These are phyloP conservation scores for Leptodactylus fallax DNA, from an alignment of 2,797 vertebrate genomes.

Conservation along the genomic window DNA sequence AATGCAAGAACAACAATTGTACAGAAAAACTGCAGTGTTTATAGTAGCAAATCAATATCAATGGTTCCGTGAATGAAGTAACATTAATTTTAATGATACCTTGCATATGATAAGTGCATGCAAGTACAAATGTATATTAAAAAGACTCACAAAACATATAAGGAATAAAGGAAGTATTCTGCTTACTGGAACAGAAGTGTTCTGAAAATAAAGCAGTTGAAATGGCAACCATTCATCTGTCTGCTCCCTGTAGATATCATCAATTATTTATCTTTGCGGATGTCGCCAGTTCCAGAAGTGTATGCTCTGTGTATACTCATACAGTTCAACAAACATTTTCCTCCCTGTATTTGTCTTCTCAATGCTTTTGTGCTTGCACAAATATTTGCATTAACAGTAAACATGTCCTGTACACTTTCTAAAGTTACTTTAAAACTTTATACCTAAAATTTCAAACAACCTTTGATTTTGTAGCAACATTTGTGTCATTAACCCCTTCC, in stretches of 20 bases:
- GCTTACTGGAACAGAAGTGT: background rate
- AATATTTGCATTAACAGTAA: conserved; percentile 20
- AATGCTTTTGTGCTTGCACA: background rate
- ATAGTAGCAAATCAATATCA: background rate
- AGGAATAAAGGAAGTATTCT: background rate
- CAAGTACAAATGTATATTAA: background rate
- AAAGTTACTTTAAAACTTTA: background rate
- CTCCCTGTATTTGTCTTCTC: background rate
- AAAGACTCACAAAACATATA: background rate
- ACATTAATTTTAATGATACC: background rate
- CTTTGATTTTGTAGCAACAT: too few relatives aligned
- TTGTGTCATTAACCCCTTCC: too few relatives aligned
- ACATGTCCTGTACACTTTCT: background rate
- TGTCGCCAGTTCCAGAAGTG: background rate
- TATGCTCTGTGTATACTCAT: background rate
- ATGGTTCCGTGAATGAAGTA: background rate
- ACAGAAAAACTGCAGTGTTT: background rate
- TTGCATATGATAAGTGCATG: background rate
- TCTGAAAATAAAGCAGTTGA: background rate
- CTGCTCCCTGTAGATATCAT: background rate
- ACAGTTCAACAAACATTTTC: background rate
- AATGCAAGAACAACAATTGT: background rate
- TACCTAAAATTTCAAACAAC: too few relatives aligned
- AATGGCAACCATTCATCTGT: background rate
- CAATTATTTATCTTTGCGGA: conserved; percentile 16